Base-by-base conservation (phyloP, 1,140 invertebrate species). In the Papilio aristodemus region DNA sequence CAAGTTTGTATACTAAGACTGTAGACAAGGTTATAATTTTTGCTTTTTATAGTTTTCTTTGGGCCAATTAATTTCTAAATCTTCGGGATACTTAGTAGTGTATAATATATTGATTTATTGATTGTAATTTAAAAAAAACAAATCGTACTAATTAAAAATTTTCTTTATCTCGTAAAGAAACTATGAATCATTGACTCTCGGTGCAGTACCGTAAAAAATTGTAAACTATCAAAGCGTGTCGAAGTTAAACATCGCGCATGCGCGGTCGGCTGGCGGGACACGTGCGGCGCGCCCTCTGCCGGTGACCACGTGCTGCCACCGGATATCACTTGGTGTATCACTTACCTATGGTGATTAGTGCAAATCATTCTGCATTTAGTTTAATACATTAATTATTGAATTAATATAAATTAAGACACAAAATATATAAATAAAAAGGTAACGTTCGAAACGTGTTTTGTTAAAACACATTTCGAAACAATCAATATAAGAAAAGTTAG, bases 401-500 rank as follows among this genome's bases (percentile, higher is more conserved):
- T n/a, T n/a, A n/a, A n/a, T n/a, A n/a, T 6, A 32, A 6, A 32
- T 32, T 32, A 32, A 32, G 27, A 32, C 27, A 32, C 6, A 32
- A 32, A 32, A 32, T 32, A 32, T 3, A 32, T 32, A 6, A 32
- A 32, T 6, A 32, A 32, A 32, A 6, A 6, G 2, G 27, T 32
- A 32, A 32, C 27, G n/a, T n/a, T n/a, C n/a, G n/a, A n/a, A n/a
- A n/a, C n/a, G n/a, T n/a, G n/a, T n/a, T n/a, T n/a, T n/a, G n/a
- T n/a, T n/a, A n/a, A n/a, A n/a, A n/a, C n/a, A n/a, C n/a, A n/a
- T n/a, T n/a, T n/a, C 11, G 57, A 59, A 36, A 36, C 57, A 36
- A 59, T 59, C 57, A 36, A 59, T 59, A 36, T 17, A 59, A 8
- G 57, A 19, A 36, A 54, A 54, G 46, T 25, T 54, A n/a, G n/a